Evolutionary conservation across 2,113 vertebrate genomes (phyloP).

Genomic region (Aspidoscelis tigris): DNA sequence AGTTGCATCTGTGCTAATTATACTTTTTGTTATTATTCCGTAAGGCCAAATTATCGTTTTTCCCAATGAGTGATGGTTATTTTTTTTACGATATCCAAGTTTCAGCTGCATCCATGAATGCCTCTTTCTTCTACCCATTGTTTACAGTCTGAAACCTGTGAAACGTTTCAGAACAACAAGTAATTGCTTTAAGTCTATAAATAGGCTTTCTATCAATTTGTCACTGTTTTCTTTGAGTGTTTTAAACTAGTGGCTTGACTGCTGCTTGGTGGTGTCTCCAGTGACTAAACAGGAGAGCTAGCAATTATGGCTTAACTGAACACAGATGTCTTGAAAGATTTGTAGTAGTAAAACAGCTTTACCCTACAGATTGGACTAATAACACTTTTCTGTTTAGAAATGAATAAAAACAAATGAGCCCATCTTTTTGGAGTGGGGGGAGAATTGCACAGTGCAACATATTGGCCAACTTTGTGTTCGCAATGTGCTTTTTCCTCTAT

Average conservation of each 20-base stretch:
- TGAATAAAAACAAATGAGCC: conserved; percentile 12
- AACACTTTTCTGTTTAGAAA: conserved; percentile 32
- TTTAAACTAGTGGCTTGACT: conserved; percentile 31
- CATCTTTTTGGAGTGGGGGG: not conserved
- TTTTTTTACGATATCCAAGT: not conserved
- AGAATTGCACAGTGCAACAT: conserved; percentile 36
- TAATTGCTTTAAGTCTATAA: conserved; percentile 13
- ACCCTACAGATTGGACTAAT: not conserved
- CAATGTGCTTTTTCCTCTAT: no score
- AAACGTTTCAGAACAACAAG: conserved; percentile 10
- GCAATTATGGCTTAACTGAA: conserved; percentile 38
- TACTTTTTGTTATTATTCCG: not conserved
- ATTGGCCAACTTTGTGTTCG: not conserved
- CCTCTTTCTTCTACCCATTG: not conserved
- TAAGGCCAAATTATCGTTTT: not conserved
- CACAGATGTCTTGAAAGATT: conserved; percentile 21
- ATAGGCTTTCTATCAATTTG: conserved; percentile 23
- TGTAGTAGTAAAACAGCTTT: conserved; percentile 6
- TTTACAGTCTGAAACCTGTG: conserved; percentile 26
- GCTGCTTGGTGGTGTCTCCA: conserved; percentile 20
- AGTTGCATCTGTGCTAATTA: no score
- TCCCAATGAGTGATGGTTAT: conserved; percentile 1
- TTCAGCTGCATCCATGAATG: not conserved
- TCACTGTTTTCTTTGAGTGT: not conserved
- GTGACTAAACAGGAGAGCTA: conserved; percentile 41